Percentiles rank a stretch among this genome's conserved stretches.
Conservation (phyloP, 2,113 vertebrate species). For the Xyrauchen texanus region DNA sequence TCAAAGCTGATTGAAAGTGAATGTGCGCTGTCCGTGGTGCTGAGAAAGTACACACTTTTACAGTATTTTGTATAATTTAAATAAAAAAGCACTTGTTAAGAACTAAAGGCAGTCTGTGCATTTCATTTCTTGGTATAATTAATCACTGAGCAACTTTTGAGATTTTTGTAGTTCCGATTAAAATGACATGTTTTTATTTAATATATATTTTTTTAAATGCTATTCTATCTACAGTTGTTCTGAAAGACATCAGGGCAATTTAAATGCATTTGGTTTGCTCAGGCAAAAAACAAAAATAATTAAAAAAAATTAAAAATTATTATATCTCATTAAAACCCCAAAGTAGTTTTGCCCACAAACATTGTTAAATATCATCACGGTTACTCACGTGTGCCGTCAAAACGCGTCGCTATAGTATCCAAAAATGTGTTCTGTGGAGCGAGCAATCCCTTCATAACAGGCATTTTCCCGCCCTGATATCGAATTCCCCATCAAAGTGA, state of each 20-base stretch:
- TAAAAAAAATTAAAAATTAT: too few species aligned
- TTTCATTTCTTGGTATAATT: too few species aligned
- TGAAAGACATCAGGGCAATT: too few species aligned
- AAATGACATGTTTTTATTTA: too few species aligned
- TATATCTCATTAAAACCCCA: background rate
- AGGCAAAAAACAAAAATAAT: too few species aligned
- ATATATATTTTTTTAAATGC: too few species aligned
- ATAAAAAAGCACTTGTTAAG: too few species aligned
- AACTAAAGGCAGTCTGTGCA: too few species aligned
- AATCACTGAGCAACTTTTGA: too few species aligned
- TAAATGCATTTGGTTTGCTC: too few species aligned
- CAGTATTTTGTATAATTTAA: background rate
- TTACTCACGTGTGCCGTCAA: constrained; percentile 98
- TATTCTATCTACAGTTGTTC: too few species aligned
- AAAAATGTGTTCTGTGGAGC: constrained; percentile 98
- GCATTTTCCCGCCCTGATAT: constrained; percentile 89
- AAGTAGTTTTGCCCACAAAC: background rate
- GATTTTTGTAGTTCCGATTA: too few species aligned
- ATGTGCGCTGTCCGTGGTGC: constrained; percentile 64
- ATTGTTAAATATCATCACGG: background rate
- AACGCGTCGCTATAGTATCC: constrained; percentile 96
- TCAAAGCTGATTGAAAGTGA: background rate
- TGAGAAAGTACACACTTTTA: constrained; percentile 35
- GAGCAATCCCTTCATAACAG: constrained; percentile 98
- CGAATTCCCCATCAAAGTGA: constrained; percentile 95